Percentiles rank a stretch among this genome's conserved stretches.
These are phyloP conservation scores for Xestia c-nigrum DNA, from an alignment of 2,888 invertebrate genomes.

Conservation along the genomic window DNA sequence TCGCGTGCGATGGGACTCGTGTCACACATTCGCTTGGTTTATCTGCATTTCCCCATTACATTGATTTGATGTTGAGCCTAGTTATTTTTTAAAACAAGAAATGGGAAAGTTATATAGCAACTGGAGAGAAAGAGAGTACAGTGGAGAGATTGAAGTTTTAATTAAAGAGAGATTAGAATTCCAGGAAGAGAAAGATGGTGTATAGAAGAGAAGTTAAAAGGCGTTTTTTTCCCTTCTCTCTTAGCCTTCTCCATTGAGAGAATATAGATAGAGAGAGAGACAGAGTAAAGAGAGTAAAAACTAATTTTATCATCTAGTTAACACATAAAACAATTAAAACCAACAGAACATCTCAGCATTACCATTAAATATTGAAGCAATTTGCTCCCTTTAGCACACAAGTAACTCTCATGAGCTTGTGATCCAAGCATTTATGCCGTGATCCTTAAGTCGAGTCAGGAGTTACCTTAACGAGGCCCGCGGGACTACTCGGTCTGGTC, in stretches of 20 bases:
- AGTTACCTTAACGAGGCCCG: conserved; percentile 72
- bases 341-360: conserved; percentile 7
- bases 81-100: too few species aligned
- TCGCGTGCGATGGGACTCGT: too few species aligned
- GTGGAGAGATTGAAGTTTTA: background rate
- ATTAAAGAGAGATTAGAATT: too few species aligned
- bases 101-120: background rate
- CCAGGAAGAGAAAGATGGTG: background rate
- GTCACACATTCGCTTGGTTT: background rate
- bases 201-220: too few species aligned
- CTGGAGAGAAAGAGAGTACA: background rate
- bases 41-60: background rate
- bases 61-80: background rate
- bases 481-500: conserved; percentile 65
- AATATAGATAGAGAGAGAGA: background rate
- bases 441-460: conserved; percentile 71
- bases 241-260: background rate
- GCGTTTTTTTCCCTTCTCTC: too few species aligned
- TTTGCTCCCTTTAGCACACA: conserved; percentile 65
- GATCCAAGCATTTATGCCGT: conserved; percentile 70
- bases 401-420: conserved; percentile 49
- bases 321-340: conserved; percentile 21
- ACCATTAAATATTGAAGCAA: conserved; percentile 53
- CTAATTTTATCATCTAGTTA: background rate
- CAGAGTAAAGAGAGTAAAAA: background rate